Percentiles rank a stretch among this genome's conserved stretches.
phyloP scores from a whole-genome alignment of 2,113 vertebrate species.

The Alethe diademata region DNA sequence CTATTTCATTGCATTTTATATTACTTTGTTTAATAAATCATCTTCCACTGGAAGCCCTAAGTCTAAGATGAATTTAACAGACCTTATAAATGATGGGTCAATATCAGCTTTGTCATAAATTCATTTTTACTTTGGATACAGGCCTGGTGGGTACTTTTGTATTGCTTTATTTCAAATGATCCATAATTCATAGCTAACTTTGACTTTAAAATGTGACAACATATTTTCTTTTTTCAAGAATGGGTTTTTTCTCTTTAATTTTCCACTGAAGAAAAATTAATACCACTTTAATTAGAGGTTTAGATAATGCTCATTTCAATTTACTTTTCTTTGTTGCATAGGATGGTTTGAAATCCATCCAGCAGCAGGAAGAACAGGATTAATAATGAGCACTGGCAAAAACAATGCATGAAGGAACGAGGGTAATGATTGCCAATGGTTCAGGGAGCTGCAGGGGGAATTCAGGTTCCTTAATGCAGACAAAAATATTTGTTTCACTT shows the following conservation, averaged over 20 bases:
- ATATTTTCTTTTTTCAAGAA: constrained; percentile 22
- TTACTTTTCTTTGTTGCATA: neutral
- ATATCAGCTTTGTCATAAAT: constrained; percentile 67
- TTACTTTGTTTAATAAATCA: constrained; percentile 65
- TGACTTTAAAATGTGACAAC: constrained; percentile 39
- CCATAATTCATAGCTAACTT: constrained; percentile 55
- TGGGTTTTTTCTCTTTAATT: neutral
- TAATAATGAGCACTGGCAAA: neutral
- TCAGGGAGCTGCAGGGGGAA: neutral
- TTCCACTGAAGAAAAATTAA: constrained; percentile 26
- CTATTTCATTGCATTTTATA: constrained; percentile 61
- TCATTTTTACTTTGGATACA: constrained; percentile 59
- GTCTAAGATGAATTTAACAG: constrained; percentile 60
- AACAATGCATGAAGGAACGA: neutral
- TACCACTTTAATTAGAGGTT: constrained; percentile 7
- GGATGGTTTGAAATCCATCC: neutral
- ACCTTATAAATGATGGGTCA: constrained; percentile 70
- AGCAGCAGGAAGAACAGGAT: neutral
- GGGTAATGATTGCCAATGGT: neutral
- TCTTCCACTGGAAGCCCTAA: neutral
- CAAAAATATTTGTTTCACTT: neutral
- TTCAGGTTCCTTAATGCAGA: neutral
- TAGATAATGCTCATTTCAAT: constrained; percentile 42
- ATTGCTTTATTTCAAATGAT: constrained; percentile 49
- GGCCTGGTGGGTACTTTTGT: constrained; percentile 54